Conservation (phyloP, 2,888 invertebrate genomes). For the Pyrocoelia pectoralis region DNA sequence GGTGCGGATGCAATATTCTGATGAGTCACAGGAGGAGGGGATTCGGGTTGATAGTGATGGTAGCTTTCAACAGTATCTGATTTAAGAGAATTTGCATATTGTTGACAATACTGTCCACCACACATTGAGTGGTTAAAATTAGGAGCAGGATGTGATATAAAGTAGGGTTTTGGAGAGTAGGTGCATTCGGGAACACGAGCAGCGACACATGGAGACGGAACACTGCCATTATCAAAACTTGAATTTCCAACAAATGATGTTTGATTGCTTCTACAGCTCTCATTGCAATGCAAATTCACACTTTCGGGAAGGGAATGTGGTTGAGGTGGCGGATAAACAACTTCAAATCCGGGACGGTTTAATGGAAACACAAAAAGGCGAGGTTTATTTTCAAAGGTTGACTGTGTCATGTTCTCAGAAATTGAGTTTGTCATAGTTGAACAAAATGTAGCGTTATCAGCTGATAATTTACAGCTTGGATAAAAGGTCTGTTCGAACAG, state of each 20-base stretch:
- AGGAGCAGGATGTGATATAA: neutral
- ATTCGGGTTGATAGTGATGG: neutral
- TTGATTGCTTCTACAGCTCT: slow-evolving; percentile 9
- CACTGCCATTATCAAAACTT: neutral
- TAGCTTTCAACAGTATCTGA: neutral
- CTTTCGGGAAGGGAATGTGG: neutral
- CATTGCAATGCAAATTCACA: slow-evolving; percentile 1
- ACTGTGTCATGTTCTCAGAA: neutral
- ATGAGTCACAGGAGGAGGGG: neutral
- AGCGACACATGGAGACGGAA: no score
- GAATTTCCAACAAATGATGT: neutral
- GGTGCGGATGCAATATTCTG: neutral
- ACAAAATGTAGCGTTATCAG: neutral
- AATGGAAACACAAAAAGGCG: slow-evolving; percentile 56
- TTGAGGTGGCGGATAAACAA: slow-evolving; percentile 34
- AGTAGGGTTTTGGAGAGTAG: neutral
- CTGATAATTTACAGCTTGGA: neutral
- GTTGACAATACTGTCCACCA: slow-evolving; percentile 17
- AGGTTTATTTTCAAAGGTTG: slow-evolving; percentile 6
- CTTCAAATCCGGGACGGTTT: slow-evolving; percentile 54
- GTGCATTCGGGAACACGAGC: neutral
- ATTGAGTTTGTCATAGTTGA: neutral
- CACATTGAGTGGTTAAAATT: slow-evolving; percentile 23
- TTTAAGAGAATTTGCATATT: neutral
- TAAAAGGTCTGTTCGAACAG: no score